Evolutionary conservation across 2,888 invertebrate species (phyloP).

Genomic region (Agrotis ipsilon): DNA sequence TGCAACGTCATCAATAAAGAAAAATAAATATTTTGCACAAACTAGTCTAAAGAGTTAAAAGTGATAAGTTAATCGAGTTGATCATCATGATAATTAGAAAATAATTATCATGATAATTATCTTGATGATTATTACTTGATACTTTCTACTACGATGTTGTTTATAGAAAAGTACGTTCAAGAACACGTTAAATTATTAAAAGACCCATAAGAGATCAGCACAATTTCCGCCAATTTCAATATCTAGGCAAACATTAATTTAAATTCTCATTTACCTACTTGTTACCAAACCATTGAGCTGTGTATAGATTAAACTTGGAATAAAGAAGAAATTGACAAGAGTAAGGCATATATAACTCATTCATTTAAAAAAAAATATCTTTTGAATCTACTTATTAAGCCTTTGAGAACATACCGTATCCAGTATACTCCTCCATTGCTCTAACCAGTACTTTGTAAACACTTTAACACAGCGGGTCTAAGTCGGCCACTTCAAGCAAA

Average conservation of each 20-base stretch:
- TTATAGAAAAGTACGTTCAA: neutral
- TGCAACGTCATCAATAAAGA: constrained; percentile 21
- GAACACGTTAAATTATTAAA: neutral
- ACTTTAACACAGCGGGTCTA: neutral
- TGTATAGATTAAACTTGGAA: neutral
- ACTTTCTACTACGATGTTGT: neutral
- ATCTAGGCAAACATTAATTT: neutral
- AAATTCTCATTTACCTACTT: neutral
- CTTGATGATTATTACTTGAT: too few species aligned
- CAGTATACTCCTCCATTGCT: constrained; percentile 18
- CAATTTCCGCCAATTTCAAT: neutral
- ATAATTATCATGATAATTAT: too few species aligned
- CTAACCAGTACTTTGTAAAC: constrained; percentile 22
- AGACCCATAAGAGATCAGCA: neutral
- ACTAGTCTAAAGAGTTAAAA: too few species aligned
- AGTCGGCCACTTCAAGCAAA: too few species aligned
- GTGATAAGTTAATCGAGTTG: too few species aligned
- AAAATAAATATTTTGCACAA: neutral
- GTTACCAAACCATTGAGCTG: constrained; percentile 1
- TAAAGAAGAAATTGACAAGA: constrained; percentile 12
- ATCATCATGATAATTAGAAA: too few species aligned
- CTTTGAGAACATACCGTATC: constrained; percentile 29
- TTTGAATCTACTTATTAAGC: constrained; percentile 10
- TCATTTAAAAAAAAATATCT: too few species aligned
- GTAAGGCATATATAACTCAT: constrained; percentile 8